Conservation (phyloP, 2,797 vertebrate species). For the Malacoraja senta region DNA sequence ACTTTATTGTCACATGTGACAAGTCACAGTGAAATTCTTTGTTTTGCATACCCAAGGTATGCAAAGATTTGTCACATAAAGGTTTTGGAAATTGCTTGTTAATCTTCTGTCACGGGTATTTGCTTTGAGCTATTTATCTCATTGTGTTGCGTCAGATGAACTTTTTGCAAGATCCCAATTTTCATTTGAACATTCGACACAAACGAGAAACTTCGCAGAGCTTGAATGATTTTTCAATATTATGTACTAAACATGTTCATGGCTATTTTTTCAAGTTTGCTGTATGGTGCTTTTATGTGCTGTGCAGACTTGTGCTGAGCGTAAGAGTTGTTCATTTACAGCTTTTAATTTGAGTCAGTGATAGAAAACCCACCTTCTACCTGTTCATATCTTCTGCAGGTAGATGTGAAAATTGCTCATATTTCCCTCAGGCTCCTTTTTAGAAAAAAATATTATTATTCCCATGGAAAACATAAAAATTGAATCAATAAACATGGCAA, state of each 20-base stretch:
- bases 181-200: not conserved
- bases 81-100: not conserved
- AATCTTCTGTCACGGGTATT: not conserved
- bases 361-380: not conserved
- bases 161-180: not conserved
- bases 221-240: not conserved
- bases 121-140: not conserved
- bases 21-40: no score
- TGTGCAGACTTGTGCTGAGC: not conserved
- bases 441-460: not conserved
- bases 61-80: no score
- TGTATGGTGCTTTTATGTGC: not conserved
- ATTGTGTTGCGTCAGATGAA: not conserved
- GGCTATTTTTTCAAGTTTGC: not conserved
- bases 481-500: not conserved
- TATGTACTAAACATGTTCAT: not conserved
- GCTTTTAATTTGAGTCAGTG: not conserved
- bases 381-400: not conserved
- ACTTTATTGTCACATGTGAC: no score
- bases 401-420: not conserved
- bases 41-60: no score
- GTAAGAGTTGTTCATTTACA: not conserved
- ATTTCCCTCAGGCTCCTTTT: not conserved
- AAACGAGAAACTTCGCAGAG: not conserved
- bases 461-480: not conserved